Conservation (phyloP, 2,888 invertebrate genomes). For the Sacculina carcini region DNA sequence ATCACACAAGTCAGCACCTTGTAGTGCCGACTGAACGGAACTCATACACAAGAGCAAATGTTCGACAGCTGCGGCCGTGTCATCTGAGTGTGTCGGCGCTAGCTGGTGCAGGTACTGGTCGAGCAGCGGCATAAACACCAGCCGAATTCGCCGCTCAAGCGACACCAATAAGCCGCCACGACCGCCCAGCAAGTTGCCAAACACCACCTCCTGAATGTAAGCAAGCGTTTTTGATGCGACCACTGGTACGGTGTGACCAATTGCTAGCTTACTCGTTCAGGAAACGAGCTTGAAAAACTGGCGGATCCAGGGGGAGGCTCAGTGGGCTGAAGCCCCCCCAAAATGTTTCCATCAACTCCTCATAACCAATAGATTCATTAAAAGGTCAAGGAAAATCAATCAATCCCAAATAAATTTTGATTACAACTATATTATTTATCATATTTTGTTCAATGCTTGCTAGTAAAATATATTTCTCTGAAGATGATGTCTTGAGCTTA, state of each 20-base stretch:
- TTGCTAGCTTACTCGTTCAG: not conserved
- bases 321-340: no score
- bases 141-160: constrained; percentile 60
- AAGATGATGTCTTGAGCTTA: no score
- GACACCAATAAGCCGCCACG: constrained; percentile 58
- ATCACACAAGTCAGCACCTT: no score
- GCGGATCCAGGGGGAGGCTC: no score
- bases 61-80: constrained; percentile 53
- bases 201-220: constrained; percentile 26
- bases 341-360: no score
- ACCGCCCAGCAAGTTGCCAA: constrained; percentile 50
- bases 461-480: no score
- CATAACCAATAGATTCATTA: no score
- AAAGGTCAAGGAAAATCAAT: no score
- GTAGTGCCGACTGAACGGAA: constrained; percentile 70
- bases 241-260: not conserved
- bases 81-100: constrained; percentile 22
- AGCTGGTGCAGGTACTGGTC: constrained; percentile 14
- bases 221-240: not conserved
- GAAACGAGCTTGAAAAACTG: not conserved
- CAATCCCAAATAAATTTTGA: no score
- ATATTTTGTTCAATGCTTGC: no score
- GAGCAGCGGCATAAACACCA: constrained; percentile 62
- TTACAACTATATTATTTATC: no score
- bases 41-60: constrained; percentile 52